Conservation (phyloP, 2,888 invertebrate genomes). For the Napeogenes inachia region DNA sequence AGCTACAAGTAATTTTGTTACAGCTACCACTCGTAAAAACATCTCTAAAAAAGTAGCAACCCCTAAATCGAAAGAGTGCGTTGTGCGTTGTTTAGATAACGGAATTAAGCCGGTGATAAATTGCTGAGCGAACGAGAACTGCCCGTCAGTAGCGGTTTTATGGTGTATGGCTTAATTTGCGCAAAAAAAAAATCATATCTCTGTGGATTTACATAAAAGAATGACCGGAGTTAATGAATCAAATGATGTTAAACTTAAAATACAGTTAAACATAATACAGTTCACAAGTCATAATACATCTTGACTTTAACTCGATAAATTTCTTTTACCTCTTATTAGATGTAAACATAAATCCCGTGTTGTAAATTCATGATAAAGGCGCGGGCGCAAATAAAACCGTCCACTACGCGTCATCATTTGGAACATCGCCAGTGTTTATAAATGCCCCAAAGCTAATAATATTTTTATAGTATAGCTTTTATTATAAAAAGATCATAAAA, state of each 20-base stretch:
- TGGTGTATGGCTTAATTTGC: too few species aligned
- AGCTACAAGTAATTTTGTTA: too few species aligned
- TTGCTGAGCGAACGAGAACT: not conserved
- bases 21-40: too few species aligned
- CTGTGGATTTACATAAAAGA: too few species aligned
- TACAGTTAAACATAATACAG: too few species aligned
- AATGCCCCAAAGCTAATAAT: not conserved
- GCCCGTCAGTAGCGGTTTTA: too few species aligned
- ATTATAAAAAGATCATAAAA: not conserved
- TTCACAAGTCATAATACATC: too few species aligned
- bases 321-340: slow-evolving; percentile 26
- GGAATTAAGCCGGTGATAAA: not conserved
- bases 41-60: not conserved
- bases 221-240: too few species aligned
- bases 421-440: not conserved
- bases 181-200: too few species aligned
- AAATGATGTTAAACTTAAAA: too few species aligned
- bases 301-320: slow-evolving; percentile 6
- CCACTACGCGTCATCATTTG: not conserved
- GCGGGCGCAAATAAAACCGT: slow-evolving; percentile 29
- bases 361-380: slow-evolving; percentile 33
- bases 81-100: slow-evolving; percentile 1
- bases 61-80: not conserved
- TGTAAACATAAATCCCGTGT: slow-evolving; percentile 33
- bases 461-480: not conserved